Conservation (phyloP, 2,888 invertebrate species). For the Clanis bilineata region DNA sequence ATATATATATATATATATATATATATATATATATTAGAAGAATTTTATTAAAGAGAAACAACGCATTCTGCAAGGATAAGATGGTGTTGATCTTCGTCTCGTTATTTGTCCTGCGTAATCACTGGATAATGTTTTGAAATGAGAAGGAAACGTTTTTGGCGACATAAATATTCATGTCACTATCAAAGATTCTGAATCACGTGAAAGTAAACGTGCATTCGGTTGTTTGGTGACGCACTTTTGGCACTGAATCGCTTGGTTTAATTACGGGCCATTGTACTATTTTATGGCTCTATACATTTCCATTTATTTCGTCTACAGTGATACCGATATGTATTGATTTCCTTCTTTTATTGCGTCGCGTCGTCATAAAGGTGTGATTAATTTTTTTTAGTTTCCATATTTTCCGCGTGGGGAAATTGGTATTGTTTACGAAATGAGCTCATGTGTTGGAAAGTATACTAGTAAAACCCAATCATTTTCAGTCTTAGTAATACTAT, state of each 20-base stretch:
- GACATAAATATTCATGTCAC: neutral
- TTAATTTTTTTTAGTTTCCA: neutral
- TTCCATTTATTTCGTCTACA: neutral
- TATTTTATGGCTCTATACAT: neutral
- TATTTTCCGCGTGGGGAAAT: no score
- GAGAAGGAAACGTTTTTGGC: neutral
- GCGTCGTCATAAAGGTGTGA: neutral
- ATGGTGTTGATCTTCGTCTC: no score
- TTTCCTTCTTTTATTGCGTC: neutral
- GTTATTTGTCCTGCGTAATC: neutral
- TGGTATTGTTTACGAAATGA: no score
- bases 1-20: no score
- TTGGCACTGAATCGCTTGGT: conserved; percentile 2
- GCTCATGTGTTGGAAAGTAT: no score
- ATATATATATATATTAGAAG: no score
- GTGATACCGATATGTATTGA: no score
- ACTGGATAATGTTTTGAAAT: neutral
- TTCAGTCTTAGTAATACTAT: no score
- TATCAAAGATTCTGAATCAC: conserved; percentile 7
- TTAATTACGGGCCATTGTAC: conserved; percentile 7
- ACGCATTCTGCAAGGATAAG: neutral
- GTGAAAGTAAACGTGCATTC: conserved; percentile 14
- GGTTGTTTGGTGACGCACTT: neutral
- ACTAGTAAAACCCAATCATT: no score
- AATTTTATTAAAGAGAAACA: no score